phyloP scores from a whole-genome alignment of 1,140 invertebrate genomes.

The Drosophila pruinosa region DNA sequence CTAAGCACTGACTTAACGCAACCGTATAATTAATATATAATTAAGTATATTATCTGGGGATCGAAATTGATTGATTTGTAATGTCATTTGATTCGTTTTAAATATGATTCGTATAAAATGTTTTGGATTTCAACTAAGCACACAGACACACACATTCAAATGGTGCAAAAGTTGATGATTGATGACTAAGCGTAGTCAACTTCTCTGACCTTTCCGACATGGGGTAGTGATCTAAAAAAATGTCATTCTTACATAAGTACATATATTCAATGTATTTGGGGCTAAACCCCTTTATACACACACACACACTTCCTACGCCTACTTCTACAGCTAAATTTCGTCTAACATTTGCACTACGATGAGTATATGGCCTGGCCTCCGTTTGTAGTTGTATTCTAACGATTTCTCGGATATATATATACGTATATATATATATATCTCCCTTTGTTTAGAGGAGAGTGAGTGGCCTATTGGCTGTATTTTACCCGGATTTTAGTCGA shows the following conservation, averaged over 20 bases:
- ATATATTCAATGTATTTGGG: slow-evolving; percentile 1
- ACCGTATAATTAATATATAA: slow-evolving; percentile 27
- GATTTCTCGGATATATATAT: slow-evolving; percentile 23
- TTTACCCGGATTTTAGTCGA: slow-evolving; percentile 7
- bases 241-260: slow-evolving; percentile 21
- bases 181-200: slow-evolving; percentile 1
- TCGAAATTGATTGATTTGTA: slow-evolving; percentile 17
- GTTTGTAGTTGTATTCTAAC: not conserved
- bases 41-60: slow-evolving; percentile 7
- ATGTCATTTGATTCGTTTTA: slow-evolving; percentile 17
- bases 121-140: slow-evolving; percentile 22
- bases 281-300: slow-evolving; percentile 12
- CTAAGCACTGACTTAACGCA: slow-evolving; percentile 72
- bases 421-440: not conserved
- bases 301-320: slow-evolving; percentile 30
- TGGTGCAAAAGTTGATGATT: slow-evolving; percentile 8
- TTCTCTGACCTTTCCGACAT: not conserved
- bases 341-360: slow-evolving; percentile 69
- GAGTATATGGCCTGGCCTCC: slow-evolving; percentile 24
- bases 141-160: slow-evolving; percentile 3
- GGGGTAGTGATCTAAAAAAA: not conserved
- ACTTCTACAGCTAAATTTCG: slow-evolving; percentile 49
- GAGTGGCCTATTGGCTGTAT: too few relatives aligned
- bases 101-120: slow-evolving; percentile 33
- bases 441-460: not conserved